phyloP scores from a whole-genome alignment of 2,113 vertebrate genomes.

The Trematomus loennbergii region DNA sequence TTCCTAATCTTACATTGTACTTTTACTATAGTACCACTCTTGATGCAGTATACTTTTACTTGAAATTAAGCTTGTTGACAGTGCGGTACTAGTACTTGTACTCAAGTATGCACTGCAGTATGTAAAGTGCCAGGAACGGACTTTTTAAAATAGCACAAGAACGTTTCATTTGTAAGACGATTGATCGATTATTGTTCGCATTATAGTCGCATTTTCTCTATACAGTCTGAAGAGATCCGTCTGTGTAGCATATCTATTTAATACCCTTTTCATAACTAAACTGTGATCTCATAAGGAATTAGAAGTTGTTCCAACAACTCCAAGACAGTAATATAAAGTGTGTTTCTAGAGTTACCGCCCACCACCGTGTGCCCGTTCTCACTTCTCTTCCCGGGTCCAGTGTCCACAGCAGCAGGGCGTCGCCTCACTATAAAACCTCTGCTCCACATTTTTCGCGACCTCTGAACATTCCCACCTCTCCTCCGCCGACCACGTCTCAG shows the following conservation, averaged over 20 bases:
- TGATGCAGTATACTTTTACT: too few relatives aligned
- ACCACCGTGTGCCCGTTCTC: not conserved
- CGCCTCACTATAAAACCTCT: slow-evolving; percentile 70
- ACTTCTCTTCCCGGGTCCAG: not conserved
- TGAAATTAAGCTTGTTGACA: too few relatives aligned
- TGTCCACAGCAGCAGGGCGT: slow-evolving; percentile 57
- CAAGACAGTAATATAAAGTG: not conserved
- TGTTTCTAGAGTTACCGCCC: not conserved
- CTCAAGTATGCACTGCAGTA: too few relatives aligned
- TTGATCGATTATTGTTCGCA: not conserved
- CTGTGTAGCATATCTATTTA: not conserved
- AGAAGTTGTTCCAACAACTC: not conserved
- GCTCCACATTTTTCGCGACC: slow-evolving; percentile 18
- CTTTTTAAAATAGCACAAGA: not conserved
- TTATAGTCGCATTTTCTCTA: not conserved
- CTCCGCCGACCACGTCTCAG: not conserved
- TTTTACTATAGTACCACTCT: too few relatives aligned
- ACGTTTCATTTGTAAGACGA: not conserved
- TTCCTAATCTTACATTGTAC: too few relatives aligned
- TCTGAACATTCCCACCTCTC: slow-evolving; percentile 42
- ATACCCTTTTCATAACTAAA: not conserved
- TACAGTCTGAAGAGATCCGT: not conserved
- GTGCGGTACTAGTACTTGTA: too few relatives aligned
- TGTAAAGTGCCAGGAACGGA: too few relatives aligned
- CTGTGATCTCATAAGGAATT: not conserved